Evolutionary conservation across 2,113 vertebrate genomes (phyloP).

Genomic region (Brienomyrus longianalis): DNA sequence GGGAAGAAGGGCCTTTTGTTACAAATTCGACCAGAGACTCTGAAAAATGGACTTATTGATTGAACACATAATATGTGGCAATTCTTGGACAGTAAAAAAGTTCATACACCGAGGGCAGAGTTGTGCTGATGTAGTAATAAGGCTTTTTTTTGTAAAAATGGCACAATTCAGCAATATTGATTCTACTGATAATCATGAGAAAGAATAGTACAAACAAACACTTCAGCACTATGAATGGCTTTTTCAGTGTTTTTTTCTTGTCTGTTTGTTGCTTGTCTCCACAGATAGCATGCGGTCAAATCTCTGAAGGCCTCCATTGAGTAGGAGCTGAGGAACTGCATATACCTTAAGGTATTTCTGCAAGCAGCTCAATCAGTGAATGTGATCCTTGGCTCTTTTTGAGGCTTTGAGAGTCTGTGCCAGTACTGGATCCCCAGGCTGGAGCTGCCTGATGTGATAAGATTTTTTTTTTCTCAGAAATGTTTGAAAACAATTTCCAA

Average conservation of each 20-base stretch:
- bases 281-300: not conserved
- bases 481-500: not conserved
- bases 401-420: not conserved
- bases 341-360: not conserved
- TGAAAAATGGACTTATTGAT: not conserved
- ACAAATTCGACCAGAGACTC: not conserved
- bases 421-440: not conserved
- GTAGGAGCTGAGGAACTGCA: not conserved
- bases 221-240: not conserved
- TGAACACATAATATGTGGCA: slow-evolving; percentile 1
- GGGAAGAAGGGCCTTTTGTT: not conserved
- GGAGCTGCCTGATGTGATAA: not conserved
- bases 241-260: not conserved
- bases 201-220: not conserved
- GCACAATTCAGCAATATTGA: not conserved
- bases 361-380: not conserved
- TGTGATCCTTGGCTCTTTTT: not conserved
- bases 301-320: not conserved
- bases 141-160: not conserved
- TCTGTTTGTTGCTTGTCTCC: not conserved
- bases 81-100: not conserved
- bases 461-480: not conserved
- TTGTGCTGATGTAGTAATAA: not conserved
- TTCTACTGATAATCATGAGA: not conserved
- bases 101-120: not conserved